Evolutionary conservation across 2,888 invertebrate species (phyloP).

Genomic region (Meloe dianella): DNA sequence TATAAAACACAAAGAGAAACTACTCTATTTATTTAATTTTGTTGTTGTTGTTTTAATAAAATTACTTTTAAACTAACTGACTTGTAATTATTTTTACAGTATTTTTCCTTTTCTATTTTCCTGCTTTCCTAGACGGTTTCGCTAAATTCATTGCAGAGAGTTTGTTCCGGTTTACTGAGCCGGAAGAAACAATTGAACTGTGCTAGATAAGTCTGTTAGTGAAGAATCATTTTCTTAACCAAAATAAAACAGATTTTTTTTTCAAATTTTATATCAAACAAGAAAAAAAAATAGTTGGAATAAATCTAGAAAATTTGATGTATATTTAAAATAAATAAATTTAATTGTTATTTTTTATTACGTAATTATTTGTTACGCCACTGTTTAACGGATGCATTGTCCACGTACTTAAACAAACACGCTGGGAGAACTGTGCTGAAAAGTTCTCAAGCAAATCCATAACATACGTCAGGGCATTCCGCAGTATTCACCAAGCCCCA

Average conservation of each 20-base stretch:
- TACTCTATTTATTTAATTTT: background rate
- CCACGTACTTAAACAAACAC: slow-evolving; percentile 49
- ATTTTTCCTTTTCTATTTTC: slow-evolving; percentile 29
- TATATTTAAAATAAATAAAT: background rate
- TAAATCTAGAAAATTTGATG: slow-evolving; percentile 12
- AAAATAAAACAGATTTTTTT: slow-evolving; percentile 10
- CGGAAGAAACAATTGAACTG: slow-evolving; percentile 48
- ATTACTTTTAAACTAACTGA: background rate
- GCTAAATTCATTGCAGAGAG: slow-evolving; percentile 39
- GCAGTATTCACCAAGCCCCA: slow-evolving; percentile 37
- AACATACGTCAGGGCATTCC: slow-evolving; percentile 48
- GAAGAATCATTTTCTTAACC: slow-evolving; percentile 25
- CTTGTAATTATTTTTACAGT: slow-evolving; percentile 8
- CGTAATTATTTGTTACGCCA: slow-evolving; percentile 30
- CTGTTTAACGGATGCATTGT: slow-evolving; percentile 46
- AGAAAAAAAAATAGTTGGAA: slow-evolving; percentile 8
- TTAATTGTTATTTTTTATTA: background rate
- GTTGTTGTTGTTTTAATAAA: background rate
- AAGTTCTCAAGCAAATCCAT: slow-evolving; percentile 47
- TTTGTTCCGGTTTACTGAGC: slow-evolving; percentile 48
- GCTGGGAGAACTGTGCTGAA: slow-evolving; percentile 47
- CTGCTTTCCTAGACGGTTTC: slow-evolving; percentile 33
- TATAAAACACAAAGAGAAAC: background rate
- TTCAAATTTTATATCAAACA: background rate
- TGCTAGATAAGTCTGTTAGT: slow-evolving; percentile 42